phyloP scores from a whole-genome alignment of 2,888 invertebrate genomes.

The Melieria omissa region DNA sequence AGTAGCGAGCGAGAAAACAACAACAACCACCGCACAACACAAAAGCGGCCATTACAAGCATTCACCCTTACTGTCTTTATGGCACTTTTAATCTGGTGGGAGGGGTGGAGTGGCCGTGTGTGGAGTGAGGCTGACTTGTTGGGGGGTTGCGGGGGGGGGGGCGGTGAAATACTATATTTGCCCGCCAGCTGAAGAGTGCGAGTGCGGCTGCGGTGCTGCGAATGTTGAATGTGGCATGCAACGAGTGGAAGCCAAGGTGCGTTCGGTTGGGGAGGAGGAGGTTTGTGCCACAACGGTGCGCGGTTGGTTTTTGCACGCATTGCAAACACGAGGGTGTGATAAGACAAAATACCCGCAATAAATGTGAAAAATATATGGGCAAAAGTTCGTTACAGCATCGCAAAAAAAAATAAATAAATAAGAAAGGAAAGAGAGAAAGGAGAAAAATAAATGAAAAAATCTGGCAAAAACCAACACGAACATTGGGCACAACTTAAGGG shows the following conservation, averaged over 20 bases:
- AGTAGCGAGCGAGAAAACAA: conserved; percentile 28
- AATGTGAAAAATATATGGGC: conserved; percentile 63
- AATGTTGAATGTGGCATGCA: not conserved
- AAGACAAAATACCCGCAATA: conserved; percentile 63
- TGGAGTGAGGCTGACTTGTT: not conserved
- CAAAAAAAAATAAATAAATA: conserved; percentile 22
- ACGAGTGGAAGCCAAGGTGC: conserved; percentile 2
- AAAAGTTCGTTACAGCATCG: conserved; percentile 35
- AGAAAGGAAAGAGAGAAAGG: conserved; percentile 19
- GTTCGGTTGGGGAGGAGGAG: not conserved
- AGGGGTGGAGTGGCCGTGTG: conserved; percentile 11
- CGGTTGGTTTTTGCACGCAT: conserved; percentile 30
- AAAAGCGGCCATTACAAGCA: conserved; percentile 56
- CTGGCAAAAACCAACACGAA: conserved; percentile 3
- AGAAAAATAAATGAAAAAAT: conserved; percentile 21
- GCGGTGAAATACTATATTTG: not conserved
- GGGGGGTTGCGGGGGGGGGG: not conserved
- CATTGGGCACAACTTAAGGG: conserved; percentile 44
- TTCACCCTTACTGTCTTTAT: conserved; percentile 65
- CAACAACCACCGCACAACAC: conserved; percentile 23
- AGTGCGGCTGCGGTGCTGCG: not conserved
- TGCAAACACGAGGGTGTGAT: conserved; percentile 55
- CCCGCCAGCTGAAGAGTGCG: not conserved
- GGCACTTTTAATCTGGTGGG: conserved; percentile 60
- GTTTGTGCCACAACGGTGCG: conserved; percentile 7